A percentile compares a stretch with the other conserved stretches of the same genome.
Evolutionary conservation across 1,140 invertebrate species (phyloP).

Genomic region (Atopsyche davidsoni): DNA sequence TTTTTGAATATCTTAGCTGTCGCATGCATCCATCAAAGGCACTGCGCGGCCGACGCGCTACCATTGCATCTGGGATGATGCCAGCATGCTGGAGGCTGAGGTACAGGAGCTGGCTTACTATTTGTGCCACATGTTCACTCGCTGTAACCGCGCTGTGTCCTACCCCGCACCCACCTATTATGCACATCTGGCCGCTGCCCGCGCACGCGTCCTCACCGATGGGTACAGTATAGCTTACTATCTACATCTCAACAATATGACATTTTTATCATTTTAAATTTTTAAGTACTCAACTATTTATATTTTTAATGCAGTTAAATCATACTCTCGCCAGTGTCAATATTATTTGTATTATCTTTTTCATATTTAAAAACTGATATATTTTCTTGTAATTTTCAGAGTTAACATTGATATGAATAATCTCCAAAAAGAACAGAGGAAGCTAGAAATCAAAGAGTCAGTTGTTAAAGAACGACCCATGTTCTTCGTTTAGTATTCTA

Average conservation of each 20-base stretch:
- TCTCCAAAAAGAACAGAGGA: constrained; percentile 6
- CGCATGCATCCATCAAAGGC: constrained; percentile 66
- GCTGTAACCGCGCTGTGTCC: constrained; percentile 81
- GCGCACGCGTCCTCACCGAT: constrained; percentile 59
- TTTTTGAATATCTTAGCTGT: constrained; percentile 47
- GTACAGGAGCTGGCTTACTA: constrained; percentile 81
- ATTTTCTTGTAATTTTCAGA: constrained; percentile 9
- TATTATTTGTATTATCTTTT: background rate
- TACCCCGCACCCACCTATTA: constrained; percentile 94
- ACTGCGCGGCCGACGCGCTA: constrained; percentile 86
- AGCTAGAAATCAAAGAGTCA: constrained; percentile 5
- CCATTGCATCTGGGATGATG: constrained; percentile 78
- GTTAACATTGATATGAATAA: constrained; percentile 12
- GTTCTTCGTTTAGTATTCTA: constrained; percentile 24
- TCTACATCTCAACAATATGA: background rate
- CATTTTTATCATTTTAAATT: constrained; percentile 1
- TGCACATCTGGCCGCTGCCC: constrained; percentile 83
- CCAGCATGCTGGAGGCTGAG: constrained; percentile 63
- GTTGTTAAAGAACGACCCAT: constrained; percentile 20
- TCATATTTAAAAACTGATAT: constrained; percentile 8
- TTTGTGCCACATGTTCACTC: constrained; percentile 82
- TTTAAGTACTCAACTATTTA: constrained; percentile 1
- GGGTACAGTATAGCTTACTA: constrained; percentile 41
- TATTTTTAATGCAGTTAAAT: background rate
- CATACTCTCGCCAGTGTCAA: background rate